Evolutionary conservation across 2,797 vertebrate genomes (phyloP).

Genomic region (Podarcis siculus): DNA sequence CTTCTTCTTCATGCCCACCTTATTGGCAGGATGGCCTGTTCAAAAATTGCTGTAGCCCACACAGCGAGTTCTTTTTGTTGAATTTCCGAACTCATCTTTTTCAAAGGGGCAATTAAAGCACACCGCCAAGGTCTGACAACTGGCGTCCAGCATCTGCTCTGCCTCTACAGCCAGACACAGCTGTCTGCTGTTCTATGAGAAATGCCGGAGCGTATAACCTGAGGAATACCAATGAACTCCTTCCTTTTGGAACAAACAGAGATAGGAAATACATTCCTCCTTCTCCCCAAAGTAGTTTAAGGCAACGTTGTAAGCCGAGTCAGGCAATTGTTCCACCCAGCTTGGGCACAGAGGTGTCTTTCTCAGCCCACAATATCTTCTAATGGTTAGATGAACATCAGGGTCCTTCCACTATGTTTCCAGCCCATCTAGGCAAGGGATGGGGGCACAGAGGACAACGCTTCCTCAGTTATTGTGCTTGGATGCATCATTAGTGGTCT

Average conservation of each 20-base stretch:
- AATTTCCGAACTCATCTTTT: slow-evolving; percentile 16
- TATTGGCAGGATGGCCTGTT: neutral
- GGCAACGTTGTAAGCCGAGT: neutral
- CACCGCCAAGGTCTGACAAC: slow-evolving; percentile 47
- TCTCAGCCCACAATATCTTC: neutral
- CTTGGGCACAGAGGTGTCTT: too few species aligned
- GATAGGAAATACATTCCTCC: slow-evolving; percentile 20
- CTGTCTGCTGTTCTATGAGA: slow-evolving; percentile 48
- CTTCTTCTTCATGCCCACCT: neutral
- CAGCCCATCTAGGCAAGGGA: too few species aligned
- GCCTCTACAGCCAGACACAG: slow-evolving; percentile 14
- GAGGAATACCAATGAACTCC: slow-evolving; percentile 46
- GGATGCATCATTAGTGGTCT: neutral
- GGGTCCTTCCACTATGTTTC: too few species aligned
- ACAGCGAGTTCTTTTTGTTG: slow-evolving; percentile 31
- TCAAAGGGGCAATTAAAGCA: slow-evolving; percentile 57
- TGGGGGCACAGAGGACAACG: neutral
- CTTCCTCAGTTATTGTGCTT: neutral
- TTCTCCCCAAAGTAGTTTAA: neutral
- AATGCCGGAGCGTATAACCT: neutral
- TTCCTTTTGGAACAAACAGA: slow-evolving; percentile 3
- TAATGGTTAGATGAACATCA: too few species aligned
- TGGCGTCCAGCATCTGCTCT: slow-evolving; percentile 53
- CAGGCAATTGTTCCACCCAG: neutral
- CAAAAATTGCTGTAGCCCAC: slow-evolving; percentile 20